Percentiles rank a stretch among this genome's conserved stretches.
These are phyloP conservation scores for Asarcornis scutulata DNA, from an alignment of 2,113 vertebrate species.

Conservation along the genomic window DNA sequence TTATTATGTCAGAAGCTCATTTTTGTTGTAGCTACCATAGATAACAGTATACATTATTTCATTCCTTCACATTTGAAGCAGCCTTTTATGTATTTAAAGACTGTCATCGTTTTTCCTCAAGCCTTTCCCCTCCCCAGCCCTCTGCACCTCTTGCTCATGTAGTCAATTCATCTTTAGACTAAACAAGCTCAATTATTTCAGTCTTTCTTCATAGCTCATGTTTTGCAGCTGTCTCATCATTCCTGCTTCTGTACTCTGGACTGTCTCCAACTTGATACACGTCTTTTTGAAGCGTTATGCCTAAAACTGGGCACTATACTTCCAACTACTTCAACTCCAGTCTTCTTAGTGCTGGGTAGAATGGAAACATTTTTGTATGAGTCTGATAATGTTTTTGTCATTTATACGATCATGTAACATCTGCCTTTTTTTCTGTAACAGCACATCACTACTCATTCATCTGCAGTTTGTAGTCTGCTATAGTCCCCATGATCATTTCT, in stretches of 20 bases:
- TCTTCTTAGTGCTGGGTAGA: not conserved
- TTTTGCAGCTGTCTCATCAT: not conserved
- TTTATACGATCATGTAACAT: not conserved
- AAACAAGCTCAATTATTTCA: not conserved
- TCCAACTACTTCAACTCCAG: not conserved
- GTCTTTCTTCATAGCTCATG: not conserved
- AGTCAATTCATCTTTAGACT: not conserved
- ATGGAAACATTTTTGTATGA: not conserved
- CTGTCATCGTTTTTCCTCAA: not conserved
- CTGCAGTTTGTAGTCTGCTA: not conserved
- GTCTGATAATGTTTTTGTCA: not conserved
- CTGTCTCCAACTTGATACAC: not conserved
- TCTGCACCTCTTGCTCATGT: not conserved
- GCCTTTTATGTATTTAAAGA: not conserved
- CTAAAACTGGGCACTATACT: not conserved
- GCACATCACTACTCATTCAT: not conserved
- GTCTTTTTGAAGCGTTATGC: not conserved
- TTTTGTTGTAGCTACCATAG: not conserved
- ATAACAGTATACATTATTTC: not conserved
- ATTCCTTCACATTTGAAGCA: not conserved
- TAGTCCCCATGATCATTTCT: not conserved
- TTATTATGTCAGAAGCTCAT: not conserved
- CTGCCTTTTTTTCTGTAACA: not conserved
- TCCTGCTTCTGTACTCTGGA: not conserved
- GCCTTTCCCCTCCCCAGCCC: not conserved